Base-by-base conservation (phyloP, 2,797 vertebrate genomes). In the Phataginus tricuspis region DNA sequence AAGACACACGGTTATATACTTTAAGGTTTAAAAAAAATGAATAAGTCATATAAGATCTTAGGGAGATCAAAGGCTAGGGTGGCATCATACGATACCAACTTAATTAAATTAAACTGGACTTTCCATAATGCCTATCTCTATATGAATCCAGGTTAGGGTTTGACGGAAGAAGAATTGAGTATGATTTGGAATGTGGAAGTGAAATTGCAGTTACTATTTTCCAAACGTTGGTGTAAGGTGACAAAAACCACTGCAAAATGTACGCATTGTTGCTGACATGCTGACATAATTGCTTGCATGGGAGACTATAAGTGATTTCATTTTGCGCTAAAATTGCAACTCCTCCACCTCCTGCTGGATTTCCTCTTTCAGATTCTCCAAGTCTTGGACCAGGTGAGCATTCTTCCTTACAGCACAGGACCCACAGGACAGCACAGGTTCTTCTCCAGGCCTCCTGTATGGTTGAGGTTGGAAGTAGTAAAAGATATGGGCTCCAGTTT, bases 401-500 rank as follows among this genome's bases (percentile, higher is more conserved):
- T 15, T 42, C 23, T 23, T 9, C 5, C 25, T 85, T 14, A 0
- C n/a, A 49, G 27, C 12, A 27, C 55, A 75, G 31, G 18, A 18
- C 2, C 10, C 2, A 0, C 13, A 75, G 31, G 18, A 18, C 2
- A 13, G 53, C 2, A 0, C 19, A 45, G 11, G 7, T 59, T 59
- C 21, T 42, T 77, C n/a, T 78, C 1, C 4, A 15, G 31, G 7
- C 10, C 7, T 4, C 42, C 29, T 37, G 4, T 10, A 15, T 37
- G 12, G 1, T 4, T 63, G 69, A 83, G 45, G 25, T 14, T 29
- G 45, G 31, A 72, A 7, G 5, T 1, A 19, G 12, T 25, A 7
- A 29, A 14, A 61, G 39, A 42, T 14, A 3, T 27, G 2, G 27
- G 15, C 34, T 27, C 18, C 34, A 16, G 0, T 42, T 45, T 25